Evolutionary conservation across 2,797 vertebrate species (phyloP), one percentile per base, ranked within the genome.

Genomic region (Pseudomugil gertrudae): DNA sequence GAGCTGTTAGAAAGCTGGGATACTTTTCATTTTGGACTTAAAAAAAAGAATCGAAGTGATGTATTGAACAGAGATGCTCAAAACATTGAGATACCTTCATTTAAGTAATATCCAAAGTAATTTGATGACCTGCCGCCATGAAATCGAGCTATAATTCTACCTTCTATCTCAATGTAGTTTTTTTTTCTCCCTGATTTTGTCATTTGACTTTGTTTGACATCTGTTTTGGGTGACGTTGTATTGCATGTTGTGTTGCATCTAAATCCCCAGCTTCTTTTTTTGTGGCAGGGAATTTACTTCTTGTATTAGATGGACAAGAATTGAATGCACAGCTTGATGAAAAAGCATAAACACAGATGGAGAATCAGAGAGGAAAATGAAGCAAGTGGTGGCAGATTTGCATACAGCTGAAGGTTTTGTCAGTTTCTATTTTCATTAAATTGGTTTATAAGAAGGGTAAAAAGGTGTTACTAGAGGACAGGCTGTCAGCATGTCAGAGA

Each of bases 391-490:
- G 27, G 43, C 26, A 56, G 53, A 82, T 88, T 79, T 81, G 59
- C 68, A 75, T 63, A 27, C 69, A 83, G 84, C 74, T 75, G 65
- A 78, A 64, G 78, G 79, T 81, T 81, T 86, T 79, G 64, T 74
- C 65, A 59, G 62, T 74, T 87, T 69, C 84, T 74, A 87, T 90
- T 88, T 86, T 30, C 45, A 24, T 33, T 58, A 76, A 85, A 83
- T 76, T 59, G 55, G 56, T 78, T 52, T 61, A 74, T 73, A 70
- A 69, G 69, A 53, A 57, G 68, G 27, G 3, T 51, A 47, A 72
- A 76, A 63, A 63, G 70, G 69, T 75, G 72, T 59, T 75, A 78
- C 81, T 84, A 84, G 74, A 79, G 62, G 24, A 81, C 15, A 36
- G n/a, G 51, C 64, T 77, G 70, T 78, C 69, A 62, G 62, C 33